Conservation (phyloP, 1,140 invertebrate genomes). For the Melanaphis sacchari region DNA sequence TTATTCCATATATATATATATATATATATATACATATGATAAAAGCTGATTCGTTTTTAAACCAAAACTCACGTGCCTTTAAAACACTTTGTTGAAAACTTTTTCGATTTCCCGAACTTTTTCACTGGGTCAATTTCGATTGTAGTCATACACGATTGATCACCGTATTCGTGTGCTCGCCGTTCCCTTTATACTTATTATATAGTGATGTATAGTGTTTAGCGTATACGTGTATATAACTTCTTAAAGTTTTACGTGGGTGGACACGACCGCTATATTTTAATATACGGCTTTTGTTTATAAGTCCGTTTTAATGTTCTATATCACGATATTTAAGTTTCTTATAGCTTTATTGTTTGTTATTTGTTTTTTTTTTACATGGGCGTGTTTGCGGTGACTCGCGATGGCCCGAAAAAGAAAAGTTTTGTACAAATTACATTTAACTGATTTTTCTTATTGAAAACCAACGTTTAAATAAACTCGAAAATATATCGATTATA, state of each 20-base stretch:
- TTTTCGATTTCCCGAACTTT: conserved; percentile 45
- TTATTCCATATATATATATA: neutral
- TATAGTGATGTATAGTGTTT: neutral
- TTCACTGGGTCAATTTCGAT: conserved; percentile 49
- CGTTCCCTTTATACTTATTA: neutral
- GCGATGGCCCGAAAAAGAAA: neutral
- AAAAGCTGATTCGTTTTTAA: neutral
- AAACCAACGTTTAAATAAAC: neutral
- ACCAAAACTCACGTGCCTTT: neutral
- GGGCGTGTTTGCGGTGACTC: neutral
- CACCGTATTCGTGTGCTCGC: neutral
- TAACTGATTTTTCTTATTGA: neutral
- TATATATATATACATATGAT: neutral
- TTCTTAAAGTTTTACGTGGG: neutral
- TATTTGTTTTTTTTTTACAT: neutral
- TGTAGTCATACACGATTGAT: conserved; percentile 46
- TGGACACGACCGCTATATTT: neutral
- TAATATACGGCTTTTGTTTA: neutral
- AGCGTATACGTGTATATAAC: neutral
- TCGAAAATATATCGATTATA: neutral
- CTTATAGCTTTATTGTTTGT: neutral
- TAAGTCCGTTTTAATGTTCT: neutral
- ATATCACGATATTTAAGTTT: conserved; percentile 1
- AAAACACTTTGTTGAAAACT: conserved; percentile 39
- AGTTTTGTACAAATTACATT: neutral